A percentile compares a stretch with the other conserved stretches of the same genome.
Evolutionary conservation across 2,113 vertebrate genomes (phyloP).

Genomic region (Labeo rohita): DNA sequence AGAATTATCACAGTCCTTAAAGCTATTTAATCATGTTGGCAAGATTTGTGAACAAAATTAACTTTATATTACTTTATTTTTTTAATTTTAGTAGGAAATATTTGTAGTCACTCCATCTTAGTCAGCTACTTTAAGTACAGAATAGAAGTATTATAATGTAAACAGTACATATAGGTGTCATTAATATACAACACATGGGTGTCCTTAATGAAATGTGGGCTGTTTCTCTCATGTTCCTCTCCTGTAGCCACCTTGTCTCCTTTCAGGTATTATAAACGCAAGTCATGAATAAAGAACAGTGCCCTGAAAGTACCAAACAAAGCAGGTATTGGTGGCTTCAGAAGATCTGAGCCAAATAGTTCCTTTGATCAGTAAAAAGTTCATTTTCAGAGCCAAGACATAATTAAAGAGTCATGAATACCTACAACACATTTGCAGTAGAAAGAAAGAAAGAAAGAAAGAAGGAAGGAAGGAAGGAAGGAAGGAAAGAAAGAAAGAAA

Average conservation of each 20-base stretch:
- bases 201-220: background rate
- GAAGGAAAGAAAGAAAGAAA: conserved; percentile 11
- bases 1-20: background rate
- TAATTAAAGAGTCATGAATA: background rate
- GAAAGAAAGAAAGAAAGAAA: conserved; percentile 4
- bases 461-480: conserved; percentile 10
- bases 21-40: background rate
- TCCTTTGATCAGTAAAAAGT: conserved; percentile 3
- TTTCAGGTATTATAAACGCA: background rate
- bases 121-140: background rate
- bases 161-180: background rate
- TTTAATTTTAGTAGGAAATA: background rate
- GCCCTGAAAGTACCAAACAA: background rate
- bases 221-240: background rate
- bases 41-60: background rate
- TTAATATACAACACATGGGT: background rate
- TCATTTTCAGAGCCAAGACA: background rate
- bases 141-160: background rate
- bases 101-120: background rate
- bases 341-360: background rate
- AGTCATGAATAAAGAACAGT: conserved; percentile 17
- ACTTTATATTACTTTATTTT: background rate
- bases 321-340: background rate
- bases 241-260: too few relatives aligned
- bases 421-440: background rate